Base-by-base conservation (phyloP, 2,888 invertebrate species). In the Carcina quercana region DNA sequence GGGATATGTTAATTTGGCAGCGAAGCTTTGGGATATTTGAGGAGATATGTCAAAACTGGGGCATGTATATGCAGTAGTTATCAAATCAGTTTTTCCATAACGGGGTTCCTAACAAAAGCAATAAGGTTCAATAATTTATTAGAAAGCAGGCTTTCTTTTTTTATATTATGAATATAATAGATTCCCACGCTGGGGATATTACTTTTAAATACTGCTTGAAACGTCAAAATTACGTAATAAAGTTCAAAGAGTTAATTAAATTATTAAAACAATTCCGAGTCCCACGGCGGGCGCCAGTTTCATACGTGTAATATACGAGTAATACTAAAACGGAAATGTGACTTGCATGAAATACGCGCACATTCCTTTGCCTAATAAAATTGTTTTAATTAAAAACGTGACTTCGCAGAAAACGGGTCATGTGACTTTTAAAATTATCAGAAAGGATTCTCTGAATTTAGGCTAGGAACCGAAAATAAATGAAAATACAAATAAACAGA, bases 321-420 rank as follows among this genome's bases (percentile, higher is more conserved):
- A 37, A 31, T 30, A 34, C 28, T 30, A 27, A 37, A 33, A 28
- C 28, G 30, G 30, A 34, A 37, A 37, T 37, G 37, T 37, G 37
- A 37, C 37, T 37, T 37, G 37, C 34, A 42, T 45, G 47, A 45
- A 51, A 42, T 52, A 52, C 51, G 40, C 40, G 43, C 35, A 33
- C 44, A 30, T 37, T 30, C 25, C 32, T 19, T n/a, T 25, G 21
- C 30, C 37, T 29, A 31, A 37, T 37, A 37, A 37, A 37, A 37
- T 37, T 37, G 33, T 37, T 37, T 65, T 70, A 71, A 71, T 71
- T 71, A 71, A 71, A 71, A 70, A 68, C 70, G 70, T 70, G 70
- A 69, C 67, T 63, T 47, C 46, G 54, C 63, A 50, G 49, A 58
- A 47, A 43, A 30, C 42, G 32, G 45, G 47, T 49, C 45, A 45